Evolutionary conservation across 2,113 vertebrate genomes (phyloP), one percentile per base, ranked within the genome.

Genomic region (Xiphophorus maculatus): DNA sequence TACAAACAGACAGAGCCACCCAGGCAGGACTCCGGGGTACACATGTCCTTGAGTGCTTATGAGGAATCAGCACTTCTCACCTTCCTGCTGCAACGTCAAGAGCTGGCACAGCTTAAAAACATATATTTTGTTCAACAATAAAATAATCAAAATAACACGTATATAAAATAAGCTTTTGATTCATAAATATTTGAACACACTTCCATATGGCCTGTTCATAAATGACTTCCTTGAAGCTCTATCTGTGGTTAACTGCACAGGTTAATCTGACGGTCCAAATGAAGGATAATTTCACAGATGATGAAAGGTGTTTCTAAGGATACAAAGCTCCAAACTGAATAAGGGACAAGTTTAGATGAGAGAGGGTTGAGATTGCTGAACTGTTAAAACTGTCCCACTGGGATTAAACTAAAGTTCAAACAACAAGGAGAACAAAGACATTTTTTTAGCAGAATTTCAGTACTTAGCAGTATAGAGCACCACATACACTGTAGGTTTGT

Each of bases 1-100:
- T 84, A 71, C 80, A 88, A 84, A 87, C 80, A 88, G 87, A 88
- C 86, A 90, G 86, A 89, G 77, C 84, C 86, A 87, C 83, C 90
- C 88, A 88, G 84, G 86, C 83, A 81, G 89, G 79, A 84, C 87
- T 85, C 80, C 82, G 74, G 84, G 88, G 90, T 75, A 27, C 84
- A 75, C 44, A 80, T 87, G 90, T 90, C 91, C 88, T 91, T 89
- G 85, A 89, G 84, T 80, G 76, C 82, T 87, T 81, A 66, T 83
- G 80, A 90, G 82, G 82, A 89, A 82, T 90, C 86, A 88, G 85
- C 85, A 82, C 29, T 84, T 91, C 82, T 80, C 63, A 67, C 75
- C 84, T 84, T 80, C 64, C 15, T 54, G 33, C 82, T 76, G 84
- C 75, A 37, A 73, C 69, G 32, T 66, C 69, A 80, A 80, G 81